A percentile compares a stretch with the other conserved stretches of the same genome.
Conservation (phyloP, 1,140 invertebrate species). For the Drosophila lacertosa region DNA sequence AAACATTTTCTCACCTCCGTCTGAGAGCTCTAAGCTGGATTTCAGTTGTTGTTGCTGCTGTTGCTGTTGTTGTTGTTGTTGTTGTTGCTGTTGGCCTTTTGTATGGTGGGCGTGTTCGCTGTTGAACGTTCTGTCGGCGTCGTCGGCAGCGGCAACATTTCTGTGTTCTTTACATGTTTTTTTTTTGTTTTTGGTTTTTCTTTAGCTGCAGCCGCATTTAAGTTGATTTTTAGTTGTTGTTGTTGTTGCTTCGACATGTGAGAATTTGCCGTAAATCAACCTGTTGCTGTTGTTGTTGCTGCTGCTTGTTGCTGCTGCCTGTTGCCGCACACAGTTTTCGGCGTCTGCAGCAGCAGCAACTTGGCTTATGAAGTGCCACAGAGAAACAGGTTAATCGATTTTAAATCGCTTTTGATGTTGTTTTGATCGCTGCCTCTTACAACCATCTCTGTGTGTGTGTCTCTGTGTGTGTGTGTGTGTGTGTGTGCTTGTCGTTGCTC, state of each 20-base stretch:
- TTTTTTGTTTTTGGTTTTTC: constrained; percentile 30
- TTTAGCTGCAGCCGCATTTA: constrained; percentile 66
- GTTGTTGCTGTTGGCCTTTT: constrained; percentile 33
- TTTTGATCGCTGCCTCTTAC: constrained; percentile 65
- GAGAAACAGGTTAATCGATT: constrained; percentile 83
- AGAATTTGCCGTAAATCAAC: constrained; percentile 81
- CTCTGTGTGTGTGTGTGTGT: constrained; percentile 11
- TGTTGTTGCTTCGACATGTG: constrained; percentile 61
- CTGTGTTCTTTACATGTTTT: constrained; percentile 65
- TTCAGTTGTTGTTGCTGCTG: constrained; percentile 28
- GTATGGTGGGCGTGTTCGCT: constrained; percentile 68
- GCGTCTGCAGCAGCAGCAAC: constrained; percentile 61
- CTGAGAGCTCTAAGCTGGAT: constrained; percentile 13
- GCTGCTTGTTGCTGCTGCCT: constrained; percentile 46
- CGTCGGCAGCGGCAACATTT: constrained; percentile 62
- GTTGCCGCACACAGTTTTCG: constrained; percentile 51
- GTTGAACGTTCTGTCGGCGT: constrained; percentile 81
- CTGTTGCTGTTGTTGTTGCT: constrained; percentile 61
- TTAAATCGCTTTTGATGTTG: constrained; percentile 83
- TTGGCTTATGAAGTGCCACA: constrained; percentile 74
- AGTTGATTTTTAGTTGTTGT: constrained; percentile 41
- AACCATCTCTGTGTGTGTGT: neutral
- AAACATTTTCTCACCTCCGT: constrained; percentile 80
- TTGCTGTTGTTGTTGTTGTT: constrained; percentile 22
- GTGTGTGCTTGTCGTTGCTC: constrained; percentile 42